Evolutionary conservation across 2,113 vertebrate species (phyloP).

Genomic region (Brachyistius frenatus): DNA sequence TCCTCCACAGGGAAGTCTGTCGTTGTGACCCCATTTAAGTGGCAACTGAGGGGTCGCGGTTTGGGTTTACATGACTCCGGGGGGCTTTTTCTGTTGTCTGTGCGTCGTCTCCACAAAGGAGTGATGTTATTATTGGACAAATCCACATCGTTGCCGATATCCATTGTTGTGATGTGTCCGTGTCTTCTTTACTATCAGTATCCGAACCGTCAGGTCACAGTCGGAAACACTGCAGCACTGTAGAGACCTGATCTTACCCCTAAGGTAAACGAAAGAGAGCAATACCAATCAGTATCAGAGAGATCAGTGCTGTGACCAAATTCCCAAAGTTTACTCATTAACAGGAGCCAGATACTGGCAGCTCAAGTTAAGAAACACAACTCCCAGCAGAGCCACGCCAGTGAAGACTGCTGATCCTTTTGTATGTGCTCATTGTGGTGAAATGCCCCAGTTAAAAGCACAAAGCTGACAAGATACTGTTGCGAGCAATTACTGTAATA

Average conservation of each 20-base stretch:
- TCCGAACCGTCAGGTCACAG: conserved; percentile 28
- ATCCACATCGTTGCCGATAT: conserved; percentile 87
- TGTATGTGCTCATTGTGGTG: conserved; percentile 58
- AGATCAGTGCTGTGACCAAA: conserved; percentile 42
- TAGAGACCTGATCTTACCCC: conserved; percentile 27
- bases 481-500: conserved; percentile 33
- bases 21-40: conserved; percentile 85
- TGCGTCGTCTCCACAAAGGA: conserved; percentile 86
- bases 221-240: conserved; percentile 39
- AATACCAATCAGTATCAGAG: conserved; percentile 46
- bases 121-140: conserved; percentile 82
- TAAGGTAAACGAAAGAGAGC: conserved; percentile 51
- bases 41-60: conserved; percentile 88
- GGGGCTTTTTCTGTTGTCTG: conserved; percentile 68
- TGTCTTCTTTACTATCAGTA: conserved; percentile 13
- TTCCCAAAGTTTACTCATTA: conserved; percentile 74
- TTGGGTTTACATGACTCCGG: conserved; percentile 71
- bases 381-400: not conserved
- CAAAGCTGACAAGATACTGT: conserved; percentile 19
- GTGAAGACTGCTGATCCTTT: conserved; percentile 34
- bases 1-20: conserved; percentile 90
- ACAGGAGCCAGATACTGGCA: conserved; percentile 39
- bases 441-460: conserved; percentile 62
- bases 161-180: conserved; percentile 79
- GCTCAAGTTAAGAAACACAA: conserved; percentile 22